Base-by-base conservation (phyloP, 2,888 invertebrate genomes). In the Nephrocerus scutellatus region DNA sequence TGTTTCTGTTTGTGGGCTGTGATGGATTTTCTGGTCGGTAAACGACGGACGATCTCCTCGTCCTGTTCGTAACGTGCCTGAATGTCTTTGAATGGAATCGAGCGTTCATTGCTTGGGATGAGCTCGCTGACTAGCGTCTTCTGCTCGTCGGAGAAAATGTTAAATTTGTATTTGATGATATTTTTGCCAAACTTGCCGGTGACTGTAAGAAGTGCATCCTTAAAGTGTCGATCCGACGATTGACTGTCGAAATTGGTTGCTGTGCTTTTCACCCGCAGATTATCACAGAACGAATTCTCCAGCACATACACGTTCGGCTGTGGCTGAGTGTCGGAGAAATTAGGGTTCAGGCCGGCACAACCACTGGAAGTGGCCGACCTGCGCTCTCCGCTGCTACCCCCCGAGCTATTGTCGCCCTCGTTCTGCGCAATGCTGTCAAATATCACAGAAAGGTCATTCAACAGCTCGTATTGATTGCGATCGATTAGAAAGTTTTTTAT, bases 181-280 rank as follows among this genome's bases (percentile, higher is more conserved):
- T 67, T 67, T 43, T 66, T 68, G 12, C 67, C 67, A 44, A 67
- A 68, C 43, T 68, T 68, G 1, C 67, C 67, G 1, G 69, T 68
- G 0, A 67, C 68, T 0, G 67, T 68, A 0, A 68, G 52, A n/a
- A 67, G 46, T 1, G 59, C 54, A 39, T 67, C 68, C 41, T 68
- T 67, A n/a, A 67, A 57, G 28, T 62, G 67, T 5, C 59, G 60
- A 3, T 62, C 54, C 15, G 43, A 36, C 4, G 49, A 42, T 8
- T 18, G 16, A 7, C n/a, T 29, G 30, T 57, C 63, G 4, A 53
- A 52, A 2, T 51, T 37, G 14, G 54, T 44, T n/a, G n/a, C n/a
- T n/a, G n/a, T n/a, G 18, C 41, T 42, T 24, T 49, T 48, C 1
- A 43, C 32, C 16, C 66, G 65, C 6, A 68, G 43, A 48, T 67